Evolutionary conservation across 2,113 vertebrate genomes (phyloP).

Genomic region (Brachyistius frenatus): DNA sequence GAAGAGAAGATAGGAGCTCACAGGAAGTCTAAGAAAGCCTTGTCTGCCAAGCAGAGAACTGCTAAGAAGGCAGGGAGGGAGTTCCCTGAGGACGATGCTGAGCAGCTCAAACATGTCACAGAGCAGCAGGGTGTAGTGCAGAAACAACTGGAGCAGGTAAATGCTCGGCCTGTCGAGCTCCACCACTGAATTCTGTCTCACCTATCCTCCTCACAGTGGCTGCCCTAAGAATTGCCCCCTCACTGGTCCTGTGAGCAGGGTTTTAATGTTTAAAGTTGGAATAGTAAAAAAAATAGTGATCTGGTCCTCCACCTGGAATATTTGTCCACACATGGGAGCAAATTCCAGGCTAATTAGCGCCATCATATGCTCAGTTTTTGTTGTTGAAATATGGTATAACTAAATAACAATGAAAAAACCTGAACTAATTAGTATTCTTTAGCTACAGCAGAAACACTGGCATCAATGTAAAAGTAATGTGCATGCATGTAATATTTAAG

Average conservation of each 20-base stretch:
- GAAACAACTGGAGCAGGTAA: slow-evolving; percentile 98
- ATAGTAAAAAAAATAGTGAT: background rate
- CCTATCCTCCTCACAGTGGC: background rate
- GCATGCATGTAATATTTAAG: too few species aligned
- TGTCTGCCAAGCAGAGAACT: slow-evolving; percentile 97
- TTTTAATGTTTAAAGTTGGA: slow-evolving; percentile 18
- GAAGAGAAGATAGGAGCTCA: slow-evolving; percentile 98
- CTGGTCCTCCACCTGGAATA: background rate
- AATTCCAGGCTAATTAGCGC: background rate
- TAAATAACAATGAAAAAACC: background rate
- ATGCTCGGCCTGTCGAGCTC: slow-evolving; percentile 54
- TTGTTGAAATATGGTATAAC: too few species aligned
- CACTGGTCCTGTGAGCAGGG: background rate
- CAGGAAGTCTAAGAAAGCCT: slow-evolving; percentile 98
- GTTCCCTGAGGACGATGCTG: slow-evolving; percentile 97
- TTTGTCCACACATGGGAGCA: too few species aligned
- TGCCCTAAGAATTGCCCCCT: background rate
- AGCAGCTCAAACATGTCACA: slow-evolving; percentile 97
- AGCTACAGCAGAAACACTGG: background rate
- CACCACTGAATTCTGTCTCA: slow-evolving; percentile 24
- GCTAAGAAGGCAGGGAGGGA: slow-evolving; percentile 97
- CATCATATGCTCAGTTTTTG: background rate
- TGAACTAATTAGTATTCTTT: background rate
- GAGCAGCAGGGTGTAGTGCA: slow-evolving; percentile 99
- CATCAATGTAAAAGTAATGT: too few species aligned